Evolutionary conservation across 2,113 vertebrate genomes (phyloP).

Genomic region (Chaetodon auriga): DNA sequence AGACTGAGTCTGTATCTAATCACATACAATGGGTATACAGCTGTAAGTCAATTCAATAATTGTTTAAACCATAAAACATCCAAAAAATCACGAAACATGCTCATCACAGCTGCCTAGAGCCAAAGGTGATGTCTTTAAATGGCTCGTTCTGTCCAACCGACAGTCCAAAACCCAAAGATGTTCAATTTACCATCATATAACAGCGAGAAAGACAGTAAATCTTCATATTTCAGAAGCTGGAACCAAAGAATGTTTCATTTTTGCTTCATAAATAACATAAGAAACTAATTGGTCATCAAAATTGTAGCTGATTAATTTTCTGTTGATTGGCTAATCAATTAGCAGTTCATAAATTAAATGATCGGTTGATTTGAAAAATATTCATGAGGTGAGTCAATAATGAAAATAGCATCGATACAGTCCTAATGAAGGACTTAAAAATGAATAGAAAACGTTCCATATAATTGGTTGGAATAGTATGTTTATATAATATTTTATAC

Average conservation of each 20-base stretch:
- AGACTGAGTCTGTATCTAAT: slow-evolving; percentile 6
- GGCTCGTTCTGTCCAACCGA: slow-evolving; percentile 20
- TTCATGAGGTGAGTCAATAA: slow-evolving; percentile 29
- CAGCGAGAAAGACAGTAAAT: slow-evolving; percentile 55
- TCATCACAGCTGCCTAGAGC: background rate
- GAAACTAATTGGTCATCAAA: background rate
- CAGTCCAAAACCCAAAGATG: slow-evolving; percentile 8
- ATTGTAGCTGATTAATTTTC: slow-evolving; percentile 7
- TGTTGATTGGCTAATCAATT: background rate
- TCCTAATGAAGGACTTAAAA: slow-evolving; percentile 36
- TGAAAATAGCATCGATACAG: slow-evolving; percentile 52
- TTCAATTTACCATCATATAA: background rate
- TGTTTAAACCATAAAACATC: slow-evolving; percentile 15
- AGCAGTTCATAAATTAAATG: background rate
- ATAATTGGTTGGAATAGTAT: slow-evolving; percentile 37
- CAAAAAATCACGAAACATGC: background rate
- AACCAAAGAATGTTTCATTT: background rate
- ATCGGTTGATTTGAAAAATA: slow-evolving; percentile 24
- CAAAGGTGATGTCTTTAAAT: slow-evolving; percentile 1
- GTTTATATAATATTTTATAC: slow-evolving; percentile 40
- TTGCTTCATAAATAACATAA: background rate
- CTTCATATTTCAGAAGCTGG: slow-evolving; percentile 12
- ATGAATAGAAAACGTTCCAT: slow-evolving; percentile 50
- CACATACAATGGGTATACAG: slow-evolving; percentile 10
- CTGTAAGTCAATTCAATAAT: slow-evolving; percentile 12